Evolutionary conservation across 1,140 invertebrate genomes (phyloP).

Genomic region (Lucilia cuprina): DNA sequence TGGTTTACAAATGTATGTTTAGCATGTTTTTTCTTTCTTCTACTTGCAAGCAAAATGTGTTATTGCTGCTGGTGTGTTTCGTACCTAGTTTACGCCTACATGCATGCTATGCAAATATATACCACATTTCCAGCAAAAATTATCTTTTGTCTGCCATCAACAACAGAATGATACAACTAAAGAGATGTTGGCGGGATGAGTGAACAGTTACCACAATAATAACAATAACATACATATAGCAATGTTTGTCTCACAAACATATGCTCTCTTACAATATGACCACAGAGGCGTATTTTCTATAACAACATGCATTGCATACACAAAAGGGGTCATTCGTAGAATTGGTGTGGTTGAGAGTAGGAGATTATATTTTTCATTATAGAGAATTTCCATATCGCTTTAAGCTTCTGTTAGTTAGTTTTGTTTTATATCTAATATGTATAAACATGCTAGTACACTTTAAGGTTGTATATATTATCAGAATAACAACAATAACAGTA

Average conservation of each 20-base stretch:
- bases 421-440: not conserved
- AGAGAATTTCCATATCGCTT: not conserved
- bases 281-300: not conserved
- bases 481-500: not conserved
- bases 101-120: slow-evolving; percentile 8
- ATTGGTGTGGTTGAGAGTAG: not conserved
- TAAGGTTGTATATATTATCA: not conserved
- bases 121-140: slow-evolving; percentile 3
- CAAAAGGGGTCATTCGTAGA: not conserved
- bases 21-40: not conserved
- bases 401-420: not conserved
- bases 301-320: not conserved
- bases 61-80: not conserved
- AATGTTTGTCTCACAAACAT: not conserved
- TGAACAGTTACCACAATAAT: not conserved
- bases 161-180: not conserved
- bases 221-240: not conserved
- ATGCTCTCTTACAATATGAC: not conserved
- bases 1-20: not conserved
- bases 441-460: not conserved
- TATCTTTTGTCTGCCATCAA: slow-evolving; percentile 13
- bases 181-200: not conserved
- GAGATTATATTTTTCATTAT: not conserved
- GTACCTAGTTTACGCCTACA: not conserved
- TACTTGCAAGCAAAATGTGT: not conserved